Evolutionary conservation across 2,797 vertebrate species (phyloP).

Genomic region (Acridotheres tristis): DNA sequence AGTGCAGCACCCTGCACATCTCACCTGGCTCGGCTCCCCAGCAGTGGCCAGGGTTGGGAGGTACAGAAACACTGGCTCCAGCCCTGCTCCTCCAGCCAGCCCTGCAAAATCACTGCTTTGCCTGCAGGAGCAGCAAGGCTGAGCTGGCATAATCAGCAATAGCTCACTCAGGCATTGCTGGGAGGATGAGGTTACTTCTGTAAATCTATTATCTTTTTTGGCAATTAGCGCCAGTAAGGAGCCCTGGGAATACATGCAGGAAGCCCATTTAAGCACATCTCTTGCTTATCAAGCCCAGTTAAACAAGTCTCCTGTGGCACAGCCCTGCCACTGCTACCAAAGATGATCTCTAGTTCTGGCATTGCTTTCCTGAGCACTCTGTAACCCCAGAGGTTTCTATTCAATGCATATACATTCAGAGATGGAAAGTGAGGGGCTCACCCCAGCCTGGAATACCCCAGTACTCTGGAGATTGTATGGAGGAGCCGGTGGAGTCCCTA

Average conservation of each 20-base stretch:
- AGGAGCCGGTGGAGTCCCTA: not conserved
- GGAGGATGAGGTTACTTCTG: conserved; percentile 4
- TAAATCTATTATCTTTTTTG: conserved; percentile 44
- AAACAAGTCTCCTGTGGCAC: not conserved
- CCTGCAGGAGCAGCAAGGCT: not conserved
- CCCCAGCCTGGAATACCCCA: not conserved
- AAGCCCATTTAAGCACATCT: conserved; percentile 25
- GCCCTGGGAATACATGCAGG: not conserved
- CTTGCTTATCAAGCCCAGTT: conserved; percentile 25
- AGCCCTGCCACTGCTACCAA: not conserved
- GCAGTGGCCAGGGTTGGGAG: rapidly evolving
- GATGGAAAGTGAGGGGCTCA: not conserved
- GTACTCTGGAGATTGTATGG: not conserved
- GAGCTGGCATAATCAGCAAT: not conserved
- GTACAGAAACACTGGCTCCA: not conserved
- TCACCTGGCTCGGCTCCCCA: not conserved
- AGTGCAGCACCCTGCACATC: not conserved
- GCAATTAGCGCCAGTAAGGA: conserved; percentile 8
- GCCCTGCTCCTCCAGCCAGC: not conserved
- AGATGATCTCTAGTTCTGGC: not conserved
- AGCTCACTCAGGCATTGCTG: not conserved
- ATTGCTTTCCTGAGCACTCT: not conserved
- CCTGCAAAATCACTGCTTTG: not conserved
- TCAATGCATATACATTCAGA: not conserved
- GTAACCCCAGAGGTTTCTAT: not conserved